Conservation (phyloP, 1,140 invertebrate species). For the Psix sp. region DNA sequence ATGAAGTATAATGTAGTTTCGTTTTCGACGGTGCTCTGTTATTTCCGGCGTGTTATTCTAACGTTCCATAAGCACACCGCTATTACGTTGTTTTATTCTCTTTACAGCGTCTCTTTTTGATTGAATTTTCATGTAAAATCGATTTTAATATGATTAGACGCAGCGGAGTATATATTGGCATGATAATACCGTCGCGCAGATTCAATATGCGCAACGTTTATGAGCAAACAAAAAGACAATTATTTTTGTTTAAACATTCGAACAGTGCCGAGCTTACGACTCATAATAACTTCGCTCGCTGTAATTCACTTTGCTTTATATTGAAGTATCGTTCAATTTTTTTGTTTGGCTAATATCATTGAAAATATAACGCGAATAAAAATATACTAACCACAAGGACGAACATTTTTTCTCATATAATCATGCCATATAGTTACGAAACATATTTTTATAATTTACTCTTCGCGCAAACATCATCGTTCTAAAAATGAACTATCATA, state of each 20-base stretch:
- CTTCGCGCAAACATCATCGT: too few relatives aligned
- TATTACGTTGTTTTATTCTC: constrained; percentile 52
- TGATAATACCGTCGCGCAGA: constrained; percentile 13
- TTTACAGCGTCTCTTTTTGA: constrained; percentile 38
- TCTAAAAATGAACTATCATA: too few relatives aligned
- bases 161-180: constrained; percentile 30
- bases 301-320: too few relatives aligned
- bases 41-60: constrained; percentile 67
- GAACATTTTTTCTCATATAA: too few relatives aligned
- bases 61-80: constrained; percentile 57
- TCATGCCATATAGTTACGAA: too few relatives aligned
- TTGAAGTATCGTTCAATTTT: too few relatives aligned
- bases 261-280: neutral
- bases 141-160: constrained; percentile 54
- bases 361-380: too few relatives aligned
- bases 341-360: too few relatives aligned
- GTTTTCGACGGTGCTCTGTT: constrained; percentile 56
- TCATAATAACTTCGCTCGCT: too few relatives aligned
- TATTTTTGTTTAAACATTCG: constrained; percentile 23
- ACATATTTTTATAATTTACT: too few relatives aligned
- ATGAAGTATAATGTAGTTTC: constrained; percentile 59
- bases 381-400: too few relatives aligned
- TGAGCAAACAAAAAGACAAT: constrained; percentile 16
- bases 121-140: constrained; percentile 55
- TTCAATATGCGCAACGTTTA: constrained; percentile 30